Percentiles rank a stretch among this genome's conserved stretches.
phyloP scores from a whole-genome alignment of 2,113 vertebrate genomes.

The Mobula hypostoma region DNA sequence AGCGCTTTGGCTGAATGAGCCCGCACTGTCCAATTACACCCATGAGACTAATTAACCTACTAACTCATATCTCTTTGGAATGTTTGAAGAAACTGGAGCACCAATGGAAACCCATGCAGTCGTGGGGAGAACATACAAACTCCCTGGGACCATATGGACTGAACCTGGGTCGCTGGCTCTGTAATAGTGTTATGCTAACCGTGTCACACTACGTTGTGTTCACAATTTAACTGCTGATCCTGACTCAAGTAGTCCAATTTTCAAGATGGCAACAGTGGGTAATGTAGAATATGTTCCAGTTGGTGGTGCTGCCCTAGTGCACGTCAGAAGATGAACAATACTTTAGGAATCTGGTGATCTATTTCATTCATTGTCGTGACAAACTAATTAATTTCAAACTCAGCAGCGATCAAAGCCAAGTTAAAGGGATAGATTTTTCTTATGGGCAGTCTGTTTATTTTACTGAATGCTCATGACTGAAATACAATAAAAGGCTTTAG shows the following conservation, averaged over 20 bases:
- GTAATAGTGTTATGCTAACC: too few species aligned
- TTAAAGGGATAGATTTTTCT: not conserved
- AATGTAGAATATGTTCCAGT: not conserved
- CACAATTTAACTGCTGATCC: not conserved
- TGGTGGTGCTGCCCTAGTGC: not conserved
- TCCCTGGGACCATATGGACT: too few species aligned
- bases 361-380: slow-evolving; percentile 6
- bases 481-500: not conserved
- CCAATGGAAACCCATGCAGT: too few species aligned
- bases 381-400: not conserved
- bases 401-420: not conserved
- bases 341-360: not conserved
- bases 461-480: not conserved
- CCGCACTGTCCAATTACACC: too few species aligned
- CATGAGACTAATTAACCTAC: too few species aligned
- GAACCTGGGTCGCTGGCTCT: too few species aligned
- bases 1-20: too few species aligned
- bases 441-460: not conserved
- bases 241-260: not conserved
- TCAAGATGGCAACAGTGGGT: not conserved
- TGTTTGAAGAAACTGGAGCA: too few species aligned
- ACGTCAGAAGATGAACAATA: not conserved
- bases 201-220: not conserved
- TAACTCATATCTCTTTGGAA: too few species aligned
- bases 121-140: too few species aligned